Conservation (phyloP, 2,113 vertebrate species). For the Siniperca chuatsi region DNA sequence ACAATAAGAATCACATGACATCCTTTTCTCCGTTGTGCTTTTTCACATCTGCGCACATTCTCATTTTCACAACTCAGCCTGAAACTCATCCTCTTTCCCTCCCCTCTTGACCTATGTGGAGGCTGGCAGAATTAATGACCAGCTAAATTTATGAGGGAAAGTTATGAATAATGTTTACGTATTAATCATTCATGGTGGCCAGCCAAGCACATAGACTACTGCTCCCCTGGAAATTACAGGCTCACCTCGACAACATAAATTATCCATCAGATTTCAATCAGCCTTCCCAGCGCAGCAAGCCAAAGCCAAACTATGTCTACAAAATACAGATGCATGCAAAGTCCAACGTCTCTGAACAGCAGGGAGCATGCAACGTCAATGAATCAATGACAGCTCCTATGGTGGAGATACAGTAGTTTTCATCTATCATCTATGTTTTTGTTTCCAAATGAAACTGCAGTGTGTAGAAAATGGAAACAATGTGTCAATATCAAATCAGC, state of each 20-base stretch:
- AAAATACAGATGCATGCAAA: slow-evolving; percentile 14
- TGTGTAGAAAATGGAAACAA: not conserved
- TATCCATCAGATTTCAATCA: slow-evolving; percentile 72
- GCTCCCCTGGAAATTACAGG: slow-evolving; percentile 71
- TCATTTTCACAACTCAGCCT: not conserved
- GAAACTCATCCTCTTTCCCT: slow-evolving; percentile 16
- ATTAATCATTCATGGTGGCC: slow-evolving; percentile 78
- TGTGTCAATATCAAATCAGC: not conserved
- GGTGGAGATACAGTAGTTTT: not conserved
- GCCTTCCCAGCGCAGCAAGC: not conserved
- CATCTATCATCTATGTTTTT: not conserved
- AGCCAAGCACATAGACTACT: slow-evolving; percentile 54
- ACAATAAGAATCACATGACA: not conserved
- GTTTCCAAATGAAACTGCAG: not conserved
- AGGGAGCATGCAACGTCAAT: not conserved
- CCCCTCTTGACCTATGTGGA: slow-evolving; percentile 12
- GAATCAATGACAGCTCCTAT: not conserved
- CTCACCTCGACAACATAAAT: slow-evolving; percentile 72
- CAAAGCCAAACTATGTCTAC: not conserved
- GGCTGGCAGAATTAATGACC: slow-evolving; percentile 46
- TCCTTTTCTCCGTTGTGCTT: not conserved
- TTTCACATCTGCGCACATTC: not conserved
- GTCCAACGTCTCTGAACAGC: slow-evolving; percentile 13
- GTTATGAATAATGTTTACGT: slow-evolving; percentile 80
- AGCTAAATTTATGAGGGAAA: slow-evolving; percentile 69